phyloP scores from a whole-genome alignment of 2,888 invertebrate genomes.

The Graphium colonna region DNA sequence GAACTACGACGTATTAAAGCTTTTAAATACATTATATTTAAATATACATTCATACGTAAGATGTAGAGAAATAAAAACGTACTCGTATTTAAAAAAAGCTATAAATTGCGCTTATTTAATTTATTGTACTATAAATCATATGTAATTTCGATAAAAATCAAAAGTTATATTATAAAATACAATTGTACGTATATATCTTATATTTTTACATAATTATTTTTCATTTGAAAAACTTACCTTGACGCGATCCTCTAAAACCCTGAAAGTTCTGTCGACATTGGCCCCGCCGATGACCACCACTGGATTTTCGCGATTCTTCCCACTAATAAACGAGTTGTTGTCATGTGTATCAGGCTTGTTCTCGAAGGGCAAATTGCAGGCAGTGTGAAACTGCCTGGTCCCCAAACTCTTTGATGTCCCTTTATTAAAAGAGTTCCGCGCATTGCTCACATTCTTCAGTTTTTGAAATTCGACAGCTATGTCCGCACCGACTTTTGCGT shows the following conservation, averaged over 20 bases:
- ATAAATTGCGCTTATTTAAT: too few relatives aligned
- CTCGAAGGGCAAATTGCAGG: slow-evolving; percentile 35
- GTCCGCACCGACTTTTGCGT: slow-evolving; percentile 90
- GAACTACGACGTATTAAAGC: too few relatives aligned
- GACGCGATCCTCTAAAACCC: slow-evolving; percentile 80
- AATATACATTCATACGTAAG: too few relatives aligned
- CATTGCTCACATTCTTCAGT: slow-evolving; percentile 51
- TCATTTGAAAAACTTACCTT: slow-evolving; percentile 78
- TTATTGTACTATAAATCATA: too few relatives aligned
- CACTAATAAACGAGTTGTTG: slow-evolving; percentile 34
- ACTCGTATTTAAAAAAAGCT: too few relatives aligned
- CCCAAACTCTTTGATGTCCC: slow-evolving; percentile 37
- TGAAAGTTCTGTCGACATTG: slow-evolving; percentile 86
- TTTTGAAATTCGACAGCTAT: slow-evolving; percentile 85
- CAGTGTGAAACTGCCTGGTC: slow-evolving; percentile 54
- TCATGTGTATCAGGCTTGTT: too few relatives aligned
- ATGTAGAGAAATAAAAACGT: too few relatives aligned
- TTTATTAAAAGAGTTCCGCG: slow-evolving; percentile 47
- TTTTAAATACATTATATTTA: too few relatives aligned
- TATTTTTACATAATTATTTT: too few relatives aligned
- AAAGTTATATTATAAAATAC: too few relatives aligned
- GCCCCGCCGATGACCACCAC: slow-evolving; percentile 89
- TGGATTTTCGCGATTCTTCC: slow-evolving; percentile 25
- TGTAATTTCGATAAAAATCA: too few relatives aligned
- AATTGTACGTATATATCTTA: too few relatives aligned